These are phyloP conservation scores for Gorsachius magnificus DNA, from an alignment of 2,797 vertebrate species.

Conservation along the genomic window DNA sequence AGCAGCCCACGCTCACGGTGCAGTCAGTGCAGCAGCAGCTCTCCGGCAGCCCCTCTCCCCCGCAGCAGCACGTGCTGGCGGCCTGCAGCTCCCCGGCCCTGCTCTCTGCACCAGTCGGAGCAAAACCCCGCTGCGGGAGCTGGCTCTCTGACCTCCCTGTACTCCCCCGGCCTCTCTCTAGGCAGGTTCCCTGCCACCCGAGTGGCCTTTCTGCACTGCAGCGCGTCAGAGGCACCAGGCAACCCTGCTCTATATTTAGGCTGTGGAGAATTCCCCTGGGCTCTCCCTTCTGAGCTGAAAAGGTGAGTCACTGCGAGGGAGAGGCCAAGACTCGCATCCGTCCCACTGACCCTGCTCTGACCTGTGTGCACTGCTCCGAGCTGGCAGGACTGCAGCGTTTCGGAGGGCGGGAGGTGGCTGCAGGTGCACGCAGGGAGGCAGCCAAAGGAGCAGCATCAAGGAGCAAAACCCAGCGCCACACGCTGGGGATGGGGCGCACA, in stretches of 20 bases:
- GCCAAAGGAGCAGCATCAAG: neutral
- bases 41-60: neutral
- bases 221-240: neutral
- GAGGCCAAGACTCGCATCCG: constrained; percentile 57
- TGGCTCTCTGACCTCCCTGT: neutral
- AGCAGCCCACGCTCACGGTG: neutral
- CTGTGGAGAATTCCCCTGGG: constrained; percentile 58
- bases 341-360: constrained; percentile 63
- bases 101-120: neutral
- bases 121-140: neutral
- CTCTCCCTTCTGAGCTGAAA: constrained; percentile 51
- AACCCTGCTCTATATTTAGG: constrained; percentile 65
- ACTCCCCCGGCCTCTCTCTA: neutral
- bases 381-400: neutral
- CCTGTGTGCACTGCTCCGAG: neutral
- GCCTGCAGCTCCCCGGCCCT: neutral
- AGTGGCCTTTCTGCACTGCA: neutral
- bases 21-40: neutral
- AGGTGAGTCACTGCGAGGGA: constrained; percentile 61
- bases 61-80: rapidly evolving
- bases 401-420: constrained; percentile 22
- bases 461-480: rapidly evolving
- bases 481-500: neutral
- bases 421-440: neutral
- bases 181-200: neutral